These are phyloP conservation scores for Pteropus alecto DNA, from an alignment of 2,113 vertebrate genomes.

Conservation along the genomic window DNA sequence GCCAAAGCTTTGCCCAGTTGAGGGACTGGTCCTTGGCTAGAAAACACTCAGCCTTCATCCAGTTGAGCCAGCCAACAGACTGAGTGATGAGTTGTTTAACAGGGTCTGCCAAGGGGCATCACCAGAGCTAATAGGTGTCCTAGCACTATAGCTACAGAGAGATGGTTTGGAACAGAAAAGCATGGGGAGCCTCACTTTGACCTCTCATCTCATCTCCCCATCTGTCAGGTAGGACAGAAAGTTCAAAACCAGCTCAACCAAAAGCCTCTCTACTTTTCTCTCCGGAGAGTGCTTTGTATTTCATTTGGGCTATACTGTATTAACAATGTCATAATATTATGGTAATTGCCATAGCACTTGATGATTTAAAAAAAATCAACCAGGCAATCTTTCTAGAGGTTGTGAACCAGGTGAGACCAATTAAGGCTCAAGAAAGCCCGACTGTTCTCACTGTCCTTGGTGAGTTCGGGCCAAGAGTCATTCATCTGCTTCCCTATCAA, in stretches of 20 bases:
- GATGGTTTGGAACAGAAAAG: neutral
- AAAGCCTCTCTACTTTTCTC: neutral
- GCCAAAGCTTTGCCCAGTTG: neutral
- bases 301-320: constrained; percentile 70
- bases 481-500: constrained; percentile 9
- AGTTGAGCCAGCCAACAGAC: neutral
- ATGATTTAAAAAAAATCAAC: constrained; percentile 80
- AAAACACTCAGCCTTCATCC: neutral
- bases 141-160: too few relatives aligned
- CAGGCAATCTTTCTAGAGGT: constrained; percentile 65
- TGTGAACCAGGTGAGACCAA: constrained; percentile 79
- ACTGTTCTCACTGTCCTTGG: neutral
- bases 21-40: neutral
- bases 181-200: neutral
- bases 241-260: neutral
- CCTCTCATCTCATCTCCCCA: neutral
- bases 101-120: neutral
- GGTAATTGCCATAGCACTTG: constrained; percentile 67
- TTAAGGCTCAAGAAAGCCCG: constrained; percentile 70
- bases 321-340: constrained; percentile 78
- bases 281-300: constrained; percentile 30
- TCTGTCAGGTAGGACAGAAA: neutral
- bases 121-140: neutral
- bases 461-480: neutral
- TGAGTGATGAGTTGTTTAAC: neutral